These are phyloP conservation scores for Anaspis maculata DNA, from an alignment of 2,888 invertebrate species.

Conservation along the genomic window DNA sequence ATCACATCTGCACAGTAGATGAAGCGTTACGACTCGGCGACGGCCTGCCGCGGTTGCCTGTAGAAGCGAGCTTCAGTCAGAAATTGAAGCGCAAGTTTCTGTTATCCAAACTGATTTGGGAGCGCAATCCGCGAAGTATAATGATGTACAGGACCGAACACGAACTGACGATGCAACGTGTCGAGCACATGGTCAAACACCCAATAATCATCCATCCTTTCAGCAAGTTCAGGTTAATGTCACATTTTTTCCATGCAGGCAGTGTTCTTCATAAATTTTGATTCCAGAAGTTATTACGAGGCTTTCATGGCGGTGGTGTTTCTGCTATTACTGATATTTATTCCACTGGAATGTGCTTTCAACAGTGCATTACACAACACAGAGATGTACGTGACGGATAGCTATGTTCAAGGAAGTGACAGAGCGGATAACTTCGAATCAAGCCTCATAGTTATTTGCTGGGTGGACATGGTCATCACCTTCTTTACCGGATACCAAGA, in stretches of 20 bases:
- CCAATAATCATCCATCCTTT: neutral
- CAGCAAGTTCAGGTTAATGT: constrained; percentile 2
- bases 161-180: too few species aligned
- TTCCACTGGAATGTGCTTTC: constrained; percentile 6
- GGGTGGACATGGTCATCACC: neutral
- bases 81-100: neutral
- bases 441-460: neutral
- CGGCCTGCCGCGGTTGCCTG: neutral
- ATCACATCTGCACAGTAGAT: neutral
- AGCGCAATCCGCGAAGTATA: neutral
- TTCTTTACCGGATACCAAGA: constrained; percentile 11
- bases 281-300: constrained; percentile 13
- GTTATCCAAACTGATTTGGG: neutral
- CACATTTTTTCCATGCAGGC: too few species aligned
- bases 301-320: constrained; percentile 14
- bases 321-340: constrained; percentile 2
- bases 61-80: neutral
- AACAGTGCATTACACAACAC: neutral
- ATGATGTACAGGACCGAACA: neutral
- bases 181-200: neutral
- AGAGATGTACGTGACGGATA: too few species aligned
- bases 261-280: too few species aligned
- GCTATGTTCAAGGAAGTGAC: too few species aligned
- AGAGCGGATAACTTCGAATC: too few species aligned
- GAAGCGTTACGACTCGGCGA: neutral